Conservation (phyloP, 2,797 vertebrate species). For the Pseudotriccus pelzelni region DNA sequence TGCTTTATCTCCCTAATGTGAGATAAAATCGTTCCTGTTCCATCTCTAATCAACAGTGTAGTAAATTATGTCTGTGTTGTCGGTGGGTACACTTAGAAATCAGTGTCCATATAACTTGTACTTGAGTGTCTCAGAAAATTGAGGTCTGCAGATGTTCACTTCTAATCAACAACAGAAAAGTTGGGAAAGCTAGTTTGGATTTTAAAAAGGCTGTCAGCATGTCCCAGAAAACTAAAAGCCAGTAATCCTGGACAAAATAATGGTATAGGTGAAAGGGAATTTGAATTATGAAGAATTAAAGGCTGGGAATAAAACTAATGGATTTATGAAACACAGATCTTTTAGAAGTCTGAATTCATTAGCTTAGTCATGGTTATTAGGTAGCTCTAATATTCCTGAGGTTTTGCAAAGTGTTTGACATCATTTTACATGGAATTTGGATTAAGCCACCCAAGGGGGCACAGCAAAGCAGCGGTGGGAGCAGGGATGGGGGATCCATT, state of each 20-base stretch:
- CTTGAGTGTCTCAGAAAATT: neutral
- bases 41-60: neutral
- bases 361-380: constrained; percentile 26
- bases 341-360: neutral
- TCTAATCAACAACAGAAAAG: neutral
- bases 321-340: neutral
- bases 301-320: neutral
- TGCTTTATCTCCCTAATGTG: neutral
- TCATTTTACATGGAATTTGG: neutral
- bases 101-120: neutral
- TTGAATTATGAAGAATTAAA: neutral
- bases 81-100: constrained; percentile 28
- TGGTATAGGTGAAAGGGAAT: neutral
- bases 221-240: neutral
- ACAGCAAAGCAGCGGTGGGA: neutral
- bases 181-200: neutral
- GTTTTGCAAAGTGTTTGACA: neutral
- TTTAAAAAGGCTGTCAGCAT: neutral
- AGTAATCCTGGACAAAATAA: neutral
- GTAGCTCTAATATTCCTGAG: neutral
- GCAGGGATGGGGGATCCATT: neutral
- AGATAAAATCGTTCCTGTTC: neutral
- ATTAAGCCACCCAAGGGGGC: neutral
- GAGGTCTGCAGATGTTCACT: constrained; percentile 3
- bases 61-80: constrained; percentile 10